Base-by-base conservation (phyloP, 1,140 invertebrate species). In the Helicoverpa zea region DNA sequence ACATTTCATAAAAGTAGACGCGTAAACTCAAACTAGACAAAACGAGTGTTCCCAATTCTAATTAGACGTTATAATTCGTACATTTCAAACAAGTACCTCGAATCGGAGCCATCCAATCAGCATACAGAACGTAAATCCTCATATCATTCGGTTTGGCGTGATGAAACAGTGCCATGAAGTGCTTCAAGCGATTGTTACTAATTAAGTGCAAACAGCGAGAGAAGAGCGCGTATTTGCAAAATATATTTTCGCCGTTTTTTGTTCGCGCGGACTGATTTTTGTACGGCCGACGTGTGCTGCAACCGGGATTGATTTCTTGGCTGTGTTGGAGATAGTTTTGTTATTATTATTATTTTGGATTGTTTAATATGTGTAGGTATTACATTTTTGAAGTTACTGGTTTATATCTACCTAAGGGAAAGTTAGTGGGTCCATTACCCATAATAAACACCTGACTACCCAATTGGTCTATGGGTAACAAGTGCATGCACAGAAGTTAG, bases 161-260 rank as follows among this genome's bases (percentile, higher is more conserved):
- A 81, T 83, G 80, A 80, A 85, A 81, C 82, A 66, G 58, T 70
- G 61, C 66, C 73, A 76, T 76, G 59, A 82, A 75, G 64, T 74
- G 77, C 66, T 81, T 81, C 52, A 75, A 84, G 63, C 81, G 82
- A 80, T 83, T 83, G 82, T 85, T 59, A 61, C 77, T 85, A 85
- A 83, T 85, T 83, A 85, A 81, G 79, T 81, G 77, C 82, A 85
- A 84, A 84, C 80, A 85, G 14, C 5, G 4, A 10, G 29, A 61
- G 29, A 14, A 14, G 43, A 13, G 74, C 23, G 74, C 23, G 47
- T 63, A 49, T 75, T 75, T 75, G 73, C 47, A 30, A 43, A 59
- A 29, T 35, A 16, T 35, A 54, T 73, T 75, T 54, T 77, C 23
- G 43, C 23, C n/a, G 23, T 35, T 52, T 64, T 66, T 66, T 77